Evolutionary conservation across 1,140 invertebrate species (phyloP).

Genomic region (Mercenaria mercenaria): DNA sequence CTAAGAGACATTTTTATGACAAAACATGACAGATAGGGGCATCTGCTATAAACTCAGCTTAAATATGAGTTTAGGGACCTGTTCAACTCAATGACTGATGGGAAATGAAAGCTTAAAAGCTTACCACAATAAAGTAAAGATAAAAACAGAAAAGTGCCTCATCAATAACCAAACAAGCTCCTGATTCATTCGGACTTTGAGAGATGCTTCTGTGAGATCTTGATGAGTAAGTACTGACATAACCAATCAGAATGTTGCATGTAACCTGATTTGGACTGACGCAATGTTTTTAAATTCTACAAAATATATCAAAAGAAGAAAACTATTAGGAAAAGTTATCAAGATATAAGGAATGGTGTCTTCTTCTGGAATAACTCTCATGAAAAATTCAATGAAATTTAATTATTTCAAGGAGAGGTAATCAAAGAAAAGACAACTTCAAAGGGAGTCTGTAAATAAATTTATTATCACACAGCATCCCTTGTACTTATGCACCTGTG

Average conservation of each 20-base stretch:
- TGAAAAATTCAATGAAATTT: background rate
- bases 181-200: constrained; percentile 8
- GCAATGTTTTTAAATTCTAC: too few species aligned
- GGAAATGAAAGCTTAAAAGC: constrained; percentile 30
- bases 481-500: too few species aligned
- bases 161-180: constrained; percentile 25
- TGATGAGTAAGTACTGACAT: background rate
- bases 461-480: background rate
- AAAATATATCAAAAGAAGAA: too few species aligned
- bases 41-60: background rate
- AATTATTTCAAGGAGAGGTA: background rate
- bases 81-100: background rate
- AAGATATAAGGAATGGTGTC: too few species aligned
- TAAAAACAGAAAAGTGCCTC: background rate
- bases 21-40: too few species aligned
- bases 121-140: constrained; percentile 27
- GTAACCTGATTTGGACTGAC: background rate
- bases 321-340: too few species aligned
- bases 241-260: background rate
- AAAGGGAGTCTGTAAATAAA: background rate
- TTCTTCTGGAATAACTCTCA: background rate
- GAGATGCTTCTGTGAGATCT: background rate
- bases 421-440: background rate
- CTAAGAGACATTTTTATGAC: too few species aligned
- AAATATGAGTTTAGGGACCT: constrained; percentile 20